A percentile compares a stretch with the other conserved stretches of the same genome.
phyloP scores from a whole-genome alignment of 53 echinoderm and acorn worm species.

The Mesocentrotus franciscanus region DNA sequence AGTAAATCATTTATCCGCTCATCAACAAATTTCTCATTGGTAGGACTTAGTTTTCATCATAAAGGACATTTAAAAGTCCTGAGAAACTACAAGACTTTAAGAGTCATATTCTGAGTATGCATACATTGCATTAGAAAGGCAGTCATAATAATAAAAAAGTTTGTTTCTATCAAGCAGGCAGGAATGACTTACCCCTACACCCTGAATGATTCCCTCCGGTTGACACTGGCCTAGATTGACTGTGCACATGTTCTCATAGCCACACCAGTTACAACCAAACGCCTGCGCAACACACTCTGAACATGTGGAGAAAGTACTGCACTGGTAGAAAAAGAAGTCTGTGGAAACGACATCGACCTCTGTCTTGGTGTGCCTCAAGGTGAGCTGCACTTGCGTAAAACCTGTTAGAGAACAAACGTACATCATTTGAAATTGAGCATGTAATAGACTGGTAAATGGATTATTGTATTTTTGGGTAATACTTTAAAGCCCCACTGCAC shows the following conservation, averaged over 20 bases:
- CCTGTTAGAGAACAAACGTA: constrained; percentile 33
- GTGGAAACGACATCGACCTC: constrained; percentile 70
- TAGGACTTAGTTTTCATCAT: background rate
- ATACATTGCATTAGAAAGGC: background rate
- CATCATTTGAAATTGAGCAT: background rate
- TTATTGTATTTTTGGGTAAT: background rate
- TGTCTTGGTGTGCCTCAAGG: constrained; percentile 72
- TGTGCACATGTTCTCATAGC: constrained; percentile 78
- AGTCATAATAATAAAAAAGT: background rate
- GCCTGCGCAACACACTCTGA: constrained; percentile 74
- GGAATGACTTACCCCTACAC: constrained; percentile 29
- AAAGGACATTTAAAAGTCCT: too few relatives aligned
- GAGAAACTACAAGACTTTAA: background rate
- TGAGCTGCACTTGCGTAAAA: constrained; percentile 72
- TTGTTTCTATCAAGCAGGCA: background rate
- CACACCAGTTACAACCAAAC: constrained; percentile 89
- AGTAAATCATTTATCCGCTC: background rate
- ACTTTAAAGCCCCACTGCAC: background rate
- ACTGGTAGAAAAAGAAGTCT: constrained; percentile 85
- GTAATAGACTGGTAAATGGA: background rate
- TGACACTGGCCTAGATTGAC: constrained; percentile 63
- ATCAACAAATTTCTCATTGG: background rate
- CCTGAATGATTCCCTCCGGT: constrained; percentile 55
- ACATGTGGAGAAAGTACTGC: constrained; percentile 79
- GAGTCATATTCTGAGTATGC: background rate